phyloP scores from a whole-genome alignment of 2,888 invertebrate species.

The Phytoseiulus persimilis region DNA sequence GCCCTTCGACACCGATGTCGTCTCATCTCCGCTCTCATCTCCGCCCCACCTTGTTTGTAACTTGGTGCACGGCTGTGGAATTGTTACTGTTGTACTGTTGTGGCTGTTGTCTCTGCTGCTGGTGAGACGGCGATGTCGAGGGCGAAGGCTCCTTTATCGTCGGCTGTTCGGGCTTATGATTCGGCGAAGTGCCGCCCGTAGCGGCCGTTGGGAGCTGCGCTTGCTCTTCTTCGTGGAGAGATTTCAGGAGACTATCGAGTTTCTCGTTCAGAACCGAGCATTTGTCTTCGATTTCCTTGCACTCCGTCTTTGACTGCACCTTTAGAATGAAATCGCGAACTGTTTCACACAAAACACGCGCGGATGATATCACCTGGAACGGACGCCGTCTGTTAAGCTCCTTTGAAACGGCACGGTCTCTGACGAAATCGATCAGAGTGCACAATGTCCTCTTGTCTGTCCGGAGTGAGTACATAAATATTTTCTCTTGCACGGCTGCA shows the following conservation, averaged over 20 bases:
- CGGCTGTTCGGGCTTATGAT: not conserved
- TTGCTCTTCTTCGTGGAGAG: slow-evolving; percentile 60
- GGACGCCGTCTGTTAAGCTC: not conserved
- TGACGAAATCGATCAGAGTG: too few relatives aligned
- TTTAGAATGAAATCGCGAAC: slow-evolving; percentile 64
- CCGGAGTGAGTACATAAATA: not conserved
- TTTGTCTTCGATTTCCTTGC: slow-evolving; percentile 46
- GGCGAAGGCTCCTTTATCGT: not conserved
- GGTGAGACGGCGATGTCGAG: not conserved
- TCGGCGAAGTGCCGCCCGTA: not conserved
- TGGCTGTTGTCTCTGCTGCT: not conserved
- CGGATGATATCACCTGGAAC: slow-evolving; percentile 31
- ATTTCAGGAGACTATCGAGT: slow-evolving; percentile 63
- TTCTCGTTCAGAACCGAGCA: slow-evolving; percentile 68
- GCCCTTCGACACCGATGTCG: slow-evolving; percentile 42
- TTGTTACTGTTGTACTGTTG: slow-evolving; percentile 36
- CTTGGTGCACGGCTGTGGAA: not conserved
- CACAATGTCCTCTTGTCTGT: too few relatives aligned
- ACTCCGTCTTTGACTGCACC: slow-evolving; percentile 47
- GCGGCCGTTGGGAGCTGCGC: not conserved
- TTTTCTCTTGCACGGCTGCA: slow-evolving; percentile 43
- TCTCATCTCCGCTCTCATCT: slow-evolving; percentile 16
- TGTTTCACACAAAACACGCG: slow-evolving; percentile 62
- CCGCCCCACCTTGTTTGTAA: not conserved
- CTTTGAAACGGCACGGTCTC: too few relatives aligned